phyloP scores from a whole-genome alignment of 1,140 invertebrate genomes.

The Agrypnia vestita region DNA sequence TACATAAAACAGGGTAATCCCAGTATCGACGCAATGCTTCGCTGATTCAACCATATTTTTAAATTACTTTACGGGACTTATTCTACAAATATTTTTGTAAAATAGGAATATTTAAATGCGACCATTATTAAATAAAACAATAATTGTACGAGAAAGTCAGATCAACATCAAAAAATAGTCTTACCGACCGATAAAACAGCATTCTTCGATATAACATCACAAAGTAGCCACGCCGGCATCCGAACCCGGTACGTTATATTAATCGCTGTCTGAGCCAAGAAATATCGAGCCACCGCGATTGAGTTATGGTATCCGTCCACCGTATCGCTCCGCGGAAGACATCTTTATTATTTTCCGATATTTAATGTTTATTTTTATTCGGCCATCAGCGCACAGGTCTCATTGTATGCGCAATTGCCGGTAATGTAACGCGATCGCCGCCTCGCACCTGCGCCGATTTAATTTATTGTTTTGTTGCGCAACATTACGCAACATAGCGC shows the following conservation, averaged over 20 bases:
- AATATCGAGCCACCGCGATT: conserved; percentile 26
- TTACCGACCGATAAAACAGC: conserved; percentile 12
- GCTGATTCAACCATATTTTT: too few relatives aligned
- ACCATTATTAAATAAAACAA: neutral
- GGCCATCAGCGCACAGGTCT: neutral
- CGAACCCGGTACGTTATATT: conserved; percentile 20
- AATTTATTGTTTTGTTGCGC: conserved; percentile 4
- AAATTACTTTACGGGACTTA: too few relatives aligned
- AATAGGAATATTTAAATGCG: too few relatives aligned
- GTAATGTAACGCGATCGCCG: neutral
- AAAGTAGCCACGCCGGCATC: conserved; percentile 23
- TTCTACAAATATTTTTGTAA: too few relatives aligned
- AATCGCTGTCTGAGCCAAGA: conserved; percentile 24
- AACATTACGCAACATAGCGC: neutral
- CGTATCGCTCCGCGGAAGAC: conserved; percentile 6
- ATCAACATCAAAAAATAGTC: neutral
- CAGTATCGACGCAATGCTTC: too few relatives aligned
- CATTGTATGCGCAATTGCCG: neutral
- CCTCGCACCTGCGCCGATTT: neutral
- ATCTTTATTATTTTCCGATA: conserved; percentile 26
- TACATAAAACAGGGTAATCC: too few relatives aligned
- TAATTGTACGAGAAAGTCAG: neutral
- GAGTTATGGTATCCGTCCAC: conserved; percentile 17
- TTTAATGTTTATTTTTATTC: neutral
- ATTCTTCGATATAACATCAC: conserved; percentile 16